A percentile compares a stretch with the other conserved stretches of the same genome.
These are phyloP conservation scores for Hecatera dysodea DNA, from an alignment of 2,888 invertebrate species.

Conservation along the genomic window DNA sequence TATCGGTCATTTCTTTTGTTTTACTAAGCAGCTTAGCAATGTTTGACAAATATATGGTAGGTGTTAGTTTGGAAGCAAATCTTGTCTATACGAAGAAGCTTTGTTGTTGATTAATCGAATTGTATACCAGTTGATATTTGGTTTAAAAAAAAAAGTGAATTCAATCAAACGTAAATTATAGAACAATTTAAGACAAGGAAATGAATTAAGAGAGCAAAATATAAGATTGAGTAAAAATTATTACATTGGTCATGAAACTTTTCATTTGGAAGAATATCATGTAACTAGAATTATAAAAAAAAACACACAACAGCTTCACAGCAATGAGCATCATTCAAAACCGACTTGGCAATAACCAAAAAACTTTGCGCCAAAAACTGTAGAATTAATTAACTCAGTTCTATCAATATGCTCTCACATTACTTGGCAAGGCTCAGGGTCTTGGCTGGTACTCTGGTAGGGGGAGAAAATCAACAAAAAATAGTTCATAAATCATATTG, in stretches of 20 bases:
- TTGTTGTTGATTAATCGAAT: neutral
- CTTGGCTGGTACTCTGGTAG: constrained; percentile 77
- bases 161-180: neutral
- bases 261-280: neutral
- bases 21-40: neutral
- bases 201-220: too few relatives aligned
- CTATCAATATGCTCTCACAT: constrained; percentile 87
- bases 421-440: constrained; percentile 80
- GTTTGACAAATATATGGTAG: neutral
- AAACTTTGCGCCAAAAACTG: constrained; percentile 69
- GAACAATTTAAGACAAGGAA: neutral
- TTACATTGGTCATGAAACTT: neutral
- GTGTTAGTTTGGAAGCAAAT: neutral
- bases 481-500: constrained; percentile 85
- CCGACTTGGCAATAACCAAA: constrained; percentile 59
- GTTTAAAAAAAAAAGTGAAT: neutral
- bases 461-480: constrained; percentile 84
- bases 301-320: constrained; percentile 15
- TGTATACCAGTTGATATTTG: neutral
- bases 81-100: neutral
- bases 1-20: neutral
- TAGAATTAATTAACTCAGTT: constrained; percentile 76
- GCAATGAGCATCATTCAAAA: constrained; percentile 28
- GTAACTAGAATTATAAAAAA: neutral
- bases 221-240: neutral